Evolutionary conservation across 2,113 vertebrate species (phyloP), one percentile per base, ranked within the genome.

Genomic region (Onychostruthus taczanowskii): DNA sequence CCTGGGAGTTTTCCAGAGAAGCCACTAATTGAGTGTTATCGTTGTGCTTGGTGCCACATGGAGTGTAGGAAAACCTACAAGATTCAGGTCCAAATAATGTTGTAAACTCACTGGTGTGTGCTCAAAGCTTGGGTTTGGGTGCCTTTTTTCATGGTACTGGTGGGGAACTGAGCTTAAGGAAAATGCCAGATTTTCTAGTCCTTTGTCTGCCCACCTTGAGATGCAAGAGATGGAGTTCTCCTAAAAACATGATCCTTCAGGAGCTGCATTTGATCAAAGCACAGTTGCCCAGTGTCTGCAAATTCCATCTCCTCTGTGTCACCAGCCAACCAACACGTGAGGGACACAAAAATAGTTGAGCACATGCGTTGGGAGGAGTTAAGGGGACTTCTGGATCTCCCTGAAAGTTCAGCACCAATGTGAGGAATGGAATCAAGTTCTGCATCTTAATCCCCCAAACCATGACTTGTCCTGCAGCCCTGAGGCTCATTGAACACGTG

Each of bases 31-130:
- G 56, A 76, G 61, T 68, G 75, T 59, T 91, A 47, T 13, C 24
- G 0, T 52, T 5, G 1, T 80, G 37, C 62, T 82, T 0, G 0
- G 80, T 53, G 67, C 87, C 1, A 5, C 67, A 9, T 11, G 56
- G 74, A 77, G 55, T 3, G 0, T 28, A 70, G 77, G 81, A 78
- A 52, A 50, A 61, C 31, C 66, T 61, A 2, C 59, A 68, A 62
- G 43, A 39, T 80, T 80, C 43, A 44, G 24, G 19, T 63, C 70
- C 55, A 64, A 43, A 28, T 70, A 35, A 8, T 21, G 9, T 55
- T 2, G 4, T 62, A 61, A 95, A 74, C 13, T 83, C 59, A 8
- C 21, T 59, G 61, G 11, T 47, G 61, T 70, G 46, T 83, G 59
- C 79, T 91, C 41, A 75, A 11, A 82, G 16, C 18, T 74, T 5